phyloP scores from a whole-genome alignment of 2,797 vertebrate species.

The Betta splendens region DNA sequence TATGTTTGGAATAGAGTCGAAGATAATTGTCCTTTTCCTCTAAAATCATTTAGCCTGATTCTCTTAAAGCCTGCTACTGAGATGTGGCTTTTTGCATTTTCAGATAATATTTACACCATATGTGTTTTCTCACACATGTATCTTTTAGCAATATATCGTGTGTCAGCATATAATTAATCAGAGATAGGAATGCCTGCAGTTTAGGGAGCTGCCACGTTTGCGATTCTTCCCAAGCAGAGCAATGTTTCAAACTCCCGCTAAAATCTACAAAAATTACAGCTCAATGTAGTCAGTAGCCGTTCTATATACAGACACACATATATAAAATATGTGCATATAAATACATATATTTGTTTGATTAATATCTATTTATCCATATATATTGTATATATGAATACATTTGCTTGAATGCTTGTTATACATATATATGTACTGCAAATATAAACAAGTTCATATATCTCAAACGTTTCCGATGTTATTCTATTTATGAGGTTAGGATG shows the following conservation, averaged over 20 bases:
- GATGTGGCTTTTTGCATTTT: slow-evolving; percentile 84
- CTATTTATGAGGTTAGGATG: slow-evolving; percentile 88
- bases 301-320: slow-evolving; percentile 86
- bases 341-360: slow-evolving; percentile 86
- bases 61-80: slow-evolving; percentile 82
- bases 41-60: slow-evolving; percentile 79
- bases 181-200: slow-evolving; percentile 92
- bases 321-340: slow-evolving; percentile 88
- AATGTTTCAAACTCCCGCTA: slow-evolving; percentile 94
- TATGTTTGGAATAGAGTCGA: slow-evolving; percentile 81
- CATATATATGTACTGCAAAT: slow-evolving; percentile 98
- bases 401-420: slow-evolving; percentile 86
- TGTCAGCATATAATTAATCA: slow-evolving; percentile 82
- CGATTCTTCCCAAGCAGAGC: slow-evolving; percentile 88
- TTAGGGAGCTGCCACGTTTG: slow-evolving; percentile 90
- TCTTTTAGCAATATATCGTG: slow-evolving; percentile 78
- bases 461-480: slow-evolving; percentile 93
- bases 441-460: slow-evolving; percentile 94
- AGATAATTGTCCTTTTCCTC: slow-evolving; percentile 80
- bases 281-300: slow-evolving; percentile 87
- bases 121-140: slow-evolving; percentile 76
- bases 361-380: slow-evolving; percentile 86
- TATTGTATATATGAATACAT: slow-evolving; percentile 84
- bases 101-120: slow-evolving; percentile 81
- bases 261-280: slow-evolving; percentile 97